A percentile compares a stretch with the other conserved stretches of the same genome.
phyloP scores from a whole-genome alignment of 2,888 invertebrate species.

The Standfussiana lucernea region DNA sequence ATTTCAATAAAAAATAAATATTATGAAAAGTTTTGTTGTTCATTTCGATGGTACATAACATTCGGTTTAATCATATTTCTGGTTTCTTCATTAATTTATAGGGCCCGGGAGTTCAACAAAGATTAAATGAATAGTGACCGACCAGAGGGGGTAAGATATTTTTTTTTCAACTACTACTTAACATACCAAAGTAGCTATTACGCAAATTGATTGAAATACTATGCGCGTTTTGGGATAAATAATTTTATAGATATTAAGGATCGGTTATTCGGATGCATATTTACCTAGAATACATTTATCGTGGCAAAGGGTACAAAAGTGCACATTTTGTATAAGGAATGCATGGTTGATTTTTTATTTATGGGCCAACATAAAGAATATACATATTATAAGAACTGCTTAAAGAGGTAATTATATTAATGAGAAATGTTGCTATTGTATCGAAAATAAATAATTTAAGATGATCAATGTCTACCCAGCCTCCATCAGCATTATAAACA shows the following conservation, averaged over 20 bases:
- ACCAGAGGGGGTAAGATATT: constrained; percentile 50
- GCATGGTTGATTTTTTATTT: neutral
- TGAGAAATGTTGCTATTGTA: neutral
- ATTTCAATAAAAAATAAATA: neutral
- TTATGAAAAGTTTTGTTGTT: neutral
- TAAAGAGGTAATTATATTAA: neutral
- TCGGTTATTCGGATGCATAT: no score
- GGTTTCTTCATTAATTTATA: constrained; percentile 23
- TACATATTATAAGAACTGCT: neutral
- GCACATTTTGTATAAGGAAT: neutral
- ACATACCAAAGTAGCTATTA: neutral
- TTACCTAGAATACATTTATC: no score
- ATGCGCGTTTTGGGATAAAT: no score
- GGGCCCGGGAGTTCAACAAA: neutral
- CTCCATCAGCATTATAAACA: neutral
- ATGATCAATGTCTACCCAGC: neutral
- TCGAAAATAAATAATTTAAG: neutral
- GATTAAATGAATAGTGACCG: constrained; percentile 55
- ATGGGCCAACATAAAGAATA: neutral
- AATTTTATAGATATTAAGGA: no score
- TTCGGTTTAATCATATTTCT: constrained; percentile 4
- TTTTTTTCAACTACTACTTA: neutral
- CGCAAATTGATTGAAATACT: no score
- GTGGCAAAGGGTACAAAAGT: no score
- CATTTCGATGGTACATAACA: neutral